Evolutionary conservation across 1,140 invertebrate species (phyloP), one percentile per base, ranked within the genome.

Genomic region (Nasonia vitripennis): DNA sequence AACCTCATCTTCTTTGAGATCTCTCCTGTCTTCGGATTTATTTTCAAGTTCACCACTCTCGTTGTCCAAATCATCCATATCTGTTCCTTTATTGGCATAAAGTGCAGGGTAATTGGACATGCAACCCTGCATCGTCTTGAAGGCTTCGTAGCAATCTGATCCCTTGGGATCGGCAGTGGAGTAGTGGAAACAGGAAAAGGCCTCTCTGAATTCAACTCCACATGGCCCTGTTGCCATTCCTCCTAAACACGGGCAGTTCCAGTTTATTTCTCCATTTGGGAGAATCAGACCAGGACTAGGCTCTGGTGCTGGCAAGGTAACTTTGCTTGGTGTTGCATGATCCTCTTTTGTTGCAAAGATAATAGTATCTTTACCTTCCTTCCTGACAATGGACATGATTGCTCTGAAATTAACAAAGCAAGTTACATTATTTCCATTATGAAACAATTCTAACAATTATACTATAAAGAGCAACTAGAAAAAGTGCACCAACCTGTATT

Each of bases 211-310:
- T 91, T 98, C 96, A 17, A 97, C 93, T 0, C 98, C 98, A 92
- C 98, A 99, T 0, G 98, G 98, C 2, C 98, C 98, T 6, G 97
- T 98, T 7, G 98, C 97, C 97, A 99, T 98, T 20, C 98, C 98
- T 41, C 98, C 98, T 27, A 99, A 94, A 93, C 98, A 99, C 0
- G 98, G 98, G 90, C 98, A 99, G 90, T 97, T 96, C 98, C 98
- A 99, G 93, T 99, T 99, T 84, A 99, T 99, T 75, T 97, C 96
- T 9, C 98, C 98, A 94, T 97, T 97, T 2, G 96, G 94, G 48
- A 97, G 93, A 84, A 99, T 96, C 1, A 99, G 93, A 45, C 98
- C 98, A 84, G 96, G 95, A 81, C 95, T 94, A 10, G 95, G 95
- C 87, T 97, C 96, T 17, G 95, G 94, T 88, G 96, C 95, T 9